Percentiles rank a stretch among this genome's conserved stretches.
These are phyloP conservation scores for Apodemus agrarius DNA, from an alignment of 2,797 vertebrate species.

Conservation along the genomic window DNA sequence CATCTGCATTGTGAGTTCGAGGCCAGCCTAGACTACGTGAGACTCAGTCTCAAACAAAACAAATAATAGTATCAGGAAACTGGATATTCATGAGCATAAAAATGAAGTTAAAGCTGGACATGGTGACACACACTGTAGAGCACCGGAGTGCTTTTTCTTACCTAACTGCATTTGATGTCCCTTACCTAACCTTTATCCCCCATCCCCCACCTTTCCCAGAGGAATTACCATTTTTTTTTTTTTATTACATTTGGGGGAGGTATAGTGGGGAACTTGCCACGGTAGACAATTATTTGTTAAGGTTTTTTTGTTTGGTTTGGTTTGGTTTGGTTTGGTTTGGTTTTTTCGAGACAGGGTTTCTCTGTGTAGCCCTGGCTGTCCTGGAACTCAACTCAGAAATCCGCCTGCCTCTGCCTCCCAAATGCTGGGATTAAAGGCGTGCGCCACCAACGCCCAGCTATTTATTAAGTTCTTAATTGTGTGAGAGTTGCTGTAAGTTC, in stretches of 20 bases:
- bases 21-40: too few relatives aligned
- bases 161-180: neutral
- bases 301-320: too few relatives aligned
- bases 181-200: neutral
- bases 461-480: conserved; percentile 39
- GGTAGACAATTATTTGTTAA: conserved; percentile 5
- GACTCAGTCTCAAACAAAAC: neutral
- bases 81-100: neutral
- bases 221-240: neutral
- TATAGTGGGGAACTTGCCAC: too few relatives aligned
- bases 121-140: neutral
- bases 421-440: too few relatives aligned
- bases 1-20: neutral
- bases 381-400: too few relatives aligned
- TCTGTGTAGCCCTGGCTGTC: too few relatives aligned
- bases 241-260: neutral
- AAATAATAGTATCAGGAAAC: neutral
- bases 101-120: neutral
- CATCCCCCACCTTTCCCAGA: neutral
- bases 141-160: neutral
- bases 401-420: too few relatives aligned
- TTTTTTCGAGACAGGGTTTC: too few relatives aligned
- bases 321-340: too few relatives aligned
- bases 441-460: too few relatives aligned
- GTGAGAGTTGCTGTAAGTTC: neutral